Evolutionary conservation across 2,113 vertebrate species (phyloP).

Genomic region (Chiloscyllium plagiosum): DNA sequence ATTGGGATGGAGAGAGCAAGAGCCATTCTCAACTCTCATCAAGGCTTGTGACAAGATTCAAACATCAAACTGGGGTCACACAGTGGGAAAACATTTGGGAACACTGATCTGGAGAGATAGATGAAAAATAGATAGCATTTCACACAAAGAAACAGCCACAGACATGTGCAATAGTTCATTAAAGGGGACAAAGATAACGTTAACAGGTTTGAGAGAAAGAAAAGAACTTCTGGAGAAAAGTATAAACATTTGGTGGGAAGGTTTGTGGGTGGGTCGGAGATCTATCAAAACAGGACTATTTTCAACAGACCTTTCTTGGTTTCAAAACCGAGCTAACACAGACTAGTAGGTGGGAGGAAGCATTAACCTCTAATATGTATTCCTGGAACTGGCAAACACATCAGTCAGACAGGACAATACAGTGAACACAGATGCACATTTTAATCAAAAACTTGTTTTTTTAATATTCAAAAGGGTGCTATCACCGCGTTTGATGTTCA

Average conservation of each 20-base stretch:
- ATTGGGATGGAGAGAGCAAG: too few relatives aligned
- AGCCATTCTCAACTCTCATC: too few relatives aligned
- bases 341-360: background rate
- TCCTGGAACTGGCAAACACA: background rate
- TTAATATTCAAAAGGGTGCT: background rate
- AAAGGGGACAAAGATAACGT: background rate
- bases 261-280: background rate
- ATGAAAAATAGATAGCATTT: background rate
- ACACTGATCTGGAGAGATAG: too few relatives aligned
- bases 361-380: background rate
- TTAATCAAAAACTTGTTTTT: background rate
- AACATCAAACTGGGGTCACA: too few relatives aligned
- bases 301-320: background rate
- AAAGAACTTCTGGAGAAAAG: background rate
- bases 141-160: background rate
- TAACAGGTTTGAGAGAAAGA: background rate
- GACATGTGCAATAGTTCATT: background rate
- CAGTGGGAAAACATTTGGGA: too few relatives aligned
- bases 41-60: too few relatives aligned
- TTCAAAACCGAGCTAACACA: background rate
- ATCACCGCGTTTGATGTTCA: background rate
- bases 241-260: background rate
- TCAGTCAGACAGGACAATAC: background rate
- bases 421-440: background rate
- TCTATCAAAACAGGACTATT: background rate